Evolutionary conservation across 2,797 vertebrate genomes (phyloP), one percentile per base, ranked within the genome.

Genomic region (Sorex maritimensis): DNA sequence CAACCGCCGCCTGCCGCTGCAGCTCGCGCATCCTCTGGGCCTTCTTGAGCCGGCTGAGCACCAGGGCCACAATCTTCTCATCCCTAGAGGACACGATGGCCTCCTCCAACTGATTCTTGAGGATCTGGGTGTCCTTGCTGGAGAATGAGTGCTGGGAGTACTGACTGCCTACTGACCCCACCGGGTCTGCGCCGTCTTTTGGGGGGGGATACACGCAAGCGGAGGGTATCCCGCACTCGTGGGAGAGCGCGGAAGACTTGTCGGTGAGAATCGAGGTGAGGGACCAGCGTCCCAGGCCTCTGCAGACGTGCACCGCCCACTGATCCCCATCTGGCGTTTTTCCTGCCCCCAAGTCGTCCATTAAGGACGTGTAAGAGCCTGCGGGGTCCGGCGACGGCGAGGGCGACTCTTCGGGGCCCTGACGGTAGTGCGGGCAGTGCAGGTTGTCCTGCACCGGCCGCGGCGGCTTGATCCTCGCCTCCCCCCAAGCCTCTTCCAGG

Each of bases 11-110:
- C 75, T 96, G 97, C 46, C 94, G 96, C 58, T 97, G 96, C 85
- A 97, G 97, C 63, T 95, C 96, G 74, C 97, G 96, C 23, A 95
- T 96, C 6, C 75, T 92, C 95, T 98, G 97, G 92, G 98, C 98
- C 92, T 98, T 98, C 82, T 98, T 94, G 74, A 98, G 98, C 92
- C 98, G 98, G 65, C 96, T 97, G 96, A 99, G 97, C 98, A 99
- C 99, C 44, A 99, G 96, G 24, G 98, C 98, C 7, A 98, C 98
- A 24, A 99, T 99, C 97, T 99, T 99, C 73, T 98, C 97, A 95
- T 99, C 98, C 74, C 96, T 97, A 83, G 98, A 98, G 0, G 98
- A 97, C 38, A 98, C 85, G 0, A 97, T 94, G 4, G 98, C 97
- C 61, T 97, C 95, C 74, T 95, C 86, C 77, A 95, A 71, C 65